Evolutionary conservation across 1,140 invertebrate genomes (phyloP), one percentile per base, ranked within the genome.

Genomic region (Drosophila bipectinata): DNA sequence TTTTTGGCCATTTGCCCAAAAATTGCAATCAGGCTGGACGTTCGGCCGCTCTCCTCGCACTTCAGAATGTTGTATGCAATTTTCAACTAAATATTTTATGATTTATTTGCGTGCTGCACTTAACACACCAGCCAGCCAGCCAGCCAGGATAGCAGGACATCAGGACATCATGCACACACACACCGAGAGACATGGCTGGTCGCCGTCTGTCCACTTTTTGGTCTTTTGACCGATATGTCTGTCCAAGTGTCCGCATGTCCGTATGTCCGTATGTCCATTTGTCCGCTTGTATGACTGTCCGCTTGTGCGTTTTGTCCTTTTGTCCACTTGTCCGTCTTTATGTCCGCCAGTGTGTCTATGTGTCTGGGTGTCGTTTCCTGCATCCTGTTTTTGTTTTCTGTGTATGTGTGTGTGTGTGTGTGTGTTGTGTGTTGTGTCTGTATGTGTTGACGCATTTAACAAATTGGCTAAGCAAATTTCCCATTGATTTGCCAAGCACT

Each of bases 401-500:
- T 28, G 26, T 28, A 6, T 28, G 26, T 28, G 6, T 6, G 26
- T 28, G 3, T 24, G 26, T 7, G 4, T 37, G 28, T 68, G 28
- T 45, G 15, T 53, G 48, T 15, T 15, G 15, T 15, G 15, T 15
- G 15, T 15, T 47, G 44, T 47, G 15, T 47, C 8, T 18, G 18
- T 18, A 18, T 18, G 7, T 47, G 18, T 34, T 74, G 45, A 41
- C 72, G 71, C 72, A 74, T 75, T 75, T 75, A 75, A 76, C 72
- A 76, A 76, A 76, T 76, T 76, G 73, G 72, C 73, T 56, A 76
- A 76, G 73, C 62, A 76, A 76, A 76, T 76, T 76, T 76, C 54
- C 54, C 73, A 76, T 76, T 79, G 69, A 68, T 73, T 67, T 72
- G 56, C 67, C 60, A 56, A 66, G 75, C 61, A 77, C 66, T 77